Evolutionary conservation across 2,888 invertebrate genomes (phyloP), one percentile per base, ranked within the genome.

Genomic region (Melinaea marsaeus): DNA sequence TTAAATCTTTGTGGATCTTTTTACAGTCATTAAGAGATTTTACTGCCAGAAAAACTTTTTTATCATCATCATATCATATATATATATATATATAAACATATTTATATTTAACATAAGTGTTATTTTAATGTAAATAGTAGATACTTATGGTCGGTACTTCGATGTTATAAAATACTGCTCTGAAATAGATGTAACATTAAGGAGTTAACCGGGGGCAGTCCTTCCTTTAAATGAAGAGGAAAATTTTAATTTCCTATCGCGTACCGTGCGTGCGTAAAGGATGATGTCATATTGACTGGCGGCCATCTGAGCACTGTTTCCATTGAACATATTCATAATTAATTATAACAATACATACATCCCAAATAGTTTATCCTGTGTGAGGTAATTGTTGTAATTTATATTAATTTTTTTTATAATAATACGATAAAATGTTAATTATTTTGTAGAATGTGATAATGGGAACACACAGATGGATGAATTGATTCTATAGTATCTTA

Each of bases 221-320:
- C 85, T 88, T 88, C 89, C 90, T 90, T 90, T 89, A 90, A 90
- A 90, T 90, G 89, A 88, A 88, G 88, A 89, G 90, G 90, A 90
- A 90, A 89, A 90, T 90, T 90, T 90, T 90, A 90, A 90, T 90
- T 90, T 90, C 90, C 90, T 90, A 89, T 90, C 90, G 89, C 84
- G 87, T 81, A 84, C 67, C 69, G 54, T 22, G 22, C 22, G 22
- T 22, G 78, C 80, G 79, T 75, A 76, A 69, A 69, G 61, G 79
- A 74, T 84, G 85, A 85, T 83, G 80, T 85, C 85, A 84, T 75
- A 71, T 71, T 68, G 68, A 64, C 71, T 66, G 67, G 66, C 68
- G 72, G 71, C 69, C 72, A 73, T 62, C 32, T 51, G 32, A 32
- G 4, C 32, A 51, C 51, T 51, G 51, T 51, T 51, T 32, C 51